These are phyloP conservation scores for Lepus oiostolus DNA, from an alignment of 2,797 vertebrate genomes.

Conservation along the genomic window DNA sequence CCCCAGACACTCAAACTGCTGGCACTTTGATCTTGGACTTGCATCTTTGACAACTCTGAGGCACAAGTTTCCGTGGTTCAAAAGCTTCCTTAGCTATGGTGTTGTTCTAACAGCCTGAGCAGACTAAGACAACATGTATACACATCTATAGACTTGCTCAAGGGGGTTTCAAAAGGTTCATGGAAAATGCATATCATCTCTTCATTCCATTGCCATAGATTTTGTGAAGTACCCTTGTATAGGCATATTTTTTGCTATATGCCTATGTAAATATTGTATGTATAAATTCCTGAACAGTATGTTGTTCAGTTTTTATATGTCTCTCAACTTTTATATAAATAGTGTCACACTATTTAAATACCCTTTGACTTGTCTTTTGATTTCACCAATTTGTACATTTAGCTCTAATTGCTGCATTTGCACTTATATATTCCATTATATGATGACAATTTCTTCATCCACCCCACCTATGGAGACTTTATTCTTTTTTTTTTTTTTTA, in stretches of 20 bases:
- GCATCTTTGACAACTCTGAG: neutral
- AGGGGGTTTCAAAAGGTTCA: no score
- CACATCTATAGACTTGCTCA: neutral
- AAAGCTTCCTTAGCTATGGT: neutral
- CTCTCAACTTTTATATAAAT: conserved; percentile 33
- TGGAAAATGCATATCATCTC: no score
- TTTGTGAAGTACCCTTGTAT: neutral
- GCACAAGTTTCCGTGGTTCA: neutral
- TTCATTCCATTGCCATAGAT: no score
- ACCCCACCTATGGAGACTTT: neutral
- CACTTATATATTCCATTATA: neutral
- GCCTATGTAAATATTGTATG: neutral
- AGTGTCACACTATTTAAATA: neutral
- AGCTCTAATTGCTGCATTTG: neutral
- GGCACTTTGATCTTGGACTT: neutral
- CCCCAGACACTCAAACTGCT: neutral
- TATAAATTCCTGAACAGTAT: conserved; percentile 7
- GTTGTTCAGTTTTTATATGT: neutral
- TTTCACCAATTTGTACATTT: neutral
- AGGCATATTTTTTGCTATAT: neutral
- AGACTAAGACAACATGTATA: neutral
- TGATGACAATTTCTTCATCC: conserved; percentile 8
- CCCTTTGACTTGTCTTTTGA: neutral
- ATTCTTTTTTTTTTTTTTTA: neutral
- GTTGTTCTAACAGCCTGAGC: neutral